Conservation (phyloP, 2,888 invertebrate genomes). For the Meteorus colon region DNA sequence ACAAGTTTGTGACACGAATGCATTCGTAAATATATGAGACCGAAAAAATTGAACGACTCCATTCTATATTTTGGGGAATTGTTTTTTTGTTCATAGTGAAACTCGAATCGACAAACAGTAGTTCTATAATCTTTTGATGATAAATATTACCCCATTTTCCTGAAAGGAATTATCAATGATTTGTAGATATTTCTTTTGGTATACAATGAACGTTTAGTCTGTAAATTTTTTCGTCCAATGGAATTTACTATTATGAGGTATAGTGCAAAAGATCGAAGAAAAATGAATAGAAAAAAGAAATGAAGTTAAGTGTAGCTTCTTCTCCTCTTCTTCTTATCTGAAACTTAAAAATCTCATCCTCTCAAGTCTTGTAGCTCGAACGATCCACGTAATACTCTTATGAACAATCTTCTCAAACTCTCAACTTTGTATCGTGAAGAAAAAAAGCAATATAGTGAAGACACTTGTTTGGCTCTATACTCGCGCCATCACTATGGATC, state of each 20-base stretch:
- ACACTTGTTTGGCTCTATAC: conserved; percentile 3
- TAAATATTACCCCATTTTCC: neutral
- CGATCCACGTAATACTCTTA: conserved; percentile 39
- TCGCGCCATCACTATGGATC: neutral
- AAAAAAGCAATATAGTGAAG: neutral
- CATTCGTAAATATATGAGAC: neutral
- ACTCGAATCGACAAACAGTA: neutral
- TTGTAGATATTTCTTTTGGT: neutral
- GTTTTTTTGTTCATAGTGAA: neutral
- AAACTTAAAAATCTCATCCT: conserved; percentile 58
- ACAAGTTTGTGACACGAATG: neutral
- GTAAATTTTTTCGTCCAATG: conserved; percentile 19
- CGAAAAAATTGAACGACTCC: neutral
- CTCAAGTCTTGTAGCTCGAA: conserved; percentile 47
- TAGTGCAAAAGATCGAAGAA: conserved; percentile 8
- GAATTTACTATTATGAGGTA: conserved; percentile 30
- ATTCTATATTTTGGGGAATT: neutral
- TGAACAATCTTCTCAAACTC: conserved; percentile 7
- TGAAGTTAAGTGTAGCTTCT: neutral
- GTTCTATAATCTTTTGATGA: neutral
- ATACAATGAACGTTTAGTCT: conserved; percentile 7
- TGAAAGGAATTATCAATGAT: no score
- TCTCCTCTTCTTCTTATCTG: conserved; percentile 40
- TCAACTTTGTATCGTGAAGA: neutral
- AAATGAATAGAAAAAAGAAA: conserved; percentile 18